Base-by-base conservation (phyloP, 2,113 vertebrate species). In the Tychaedon coryphoeus region DNA sequence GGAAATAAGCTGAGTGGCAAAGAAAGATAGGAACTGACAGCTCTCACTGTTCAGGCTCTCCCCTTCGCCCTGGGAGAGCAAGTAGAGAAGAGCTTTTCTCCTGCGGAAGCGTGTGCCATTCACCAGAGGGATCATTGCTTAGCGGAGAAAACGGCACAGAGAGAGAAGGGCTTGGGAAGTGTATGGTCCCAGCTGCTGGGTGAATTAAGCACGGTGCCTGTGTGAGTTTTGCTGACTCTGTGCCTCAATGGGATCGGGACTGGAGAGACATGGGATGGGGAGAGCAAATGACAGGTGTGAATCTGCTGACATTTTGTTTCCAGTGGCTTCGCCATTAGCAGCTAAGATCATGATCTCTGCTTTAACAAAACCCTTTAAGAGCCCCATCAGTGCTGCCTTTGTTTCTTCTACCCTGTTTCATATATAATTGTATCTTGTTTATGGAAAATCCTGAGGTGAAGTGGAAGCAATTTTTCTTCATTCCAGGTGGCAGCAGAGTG, bases 1-100 rank as follows among this genome's bases (percentile, higher is more conserved):
- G 95, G 95, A 97, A 96, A 96, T 93, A 95, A 93, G 90, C 93
- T 93, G 93, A 96, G 92, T 95, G 93, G 94, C 90, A 93, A 96
- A 96, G 95, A 88, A 93, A 96, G 92, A 96, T 94, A 74, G 95
- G 75, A 95, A 24, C 75, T 93, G 94, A 96, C 92, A 95, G 96
- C 94, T 94, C 92, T 95, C 40, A 7, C n/a, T 94, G 90, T 40
- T 94, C 82, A 93, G 82, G 60, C 94, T 92, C 92, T 96, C 74
- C 85, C 47, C 93, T 93, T 88, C 19, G 0, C 67, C 12, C 85
- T 83, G 64, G 88, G 90, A 95, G 85, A 86, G 90, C 90, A 94
- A 92, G 78, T 14, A 73, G 82, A 91, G 88, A 92, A 97, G 90
- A 97, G 93, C 85, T 94, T 80, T 86, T 92, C 95, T 94, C 75